These are phyloP conservation scores for Hesperia comma DNA, from an alignment of 2,888 invertebrate genomes.

Conservation along the genomic window DNA sequence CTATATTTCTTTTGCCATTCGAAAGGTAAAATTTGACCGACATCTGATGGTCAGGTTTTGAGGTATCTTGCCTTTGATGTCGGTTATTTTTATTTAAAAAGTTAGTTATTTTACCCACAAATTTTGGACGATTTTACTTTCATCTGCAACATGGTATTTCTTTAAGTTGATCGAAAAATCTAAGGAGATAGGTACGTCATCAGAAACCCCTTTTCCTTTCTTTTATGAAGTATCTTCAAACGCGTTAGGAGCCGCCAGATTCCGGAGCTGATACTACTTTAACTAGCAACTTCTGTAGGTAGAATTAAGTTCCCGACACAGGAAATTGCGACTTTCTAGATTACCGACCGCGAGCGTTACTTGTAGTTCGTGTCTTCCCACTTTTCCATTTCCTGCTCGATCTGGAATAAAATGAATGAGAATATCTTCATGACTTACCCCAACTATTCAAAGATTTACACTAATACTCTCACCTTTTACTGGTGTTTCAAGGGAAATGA, in stretches of 20 bases:
- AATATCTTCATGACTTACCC: background rate
- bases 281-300: background rate
- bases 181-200: no score
- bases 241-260: background rate
- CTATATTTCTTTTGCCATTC: no score
- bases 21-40: no score
- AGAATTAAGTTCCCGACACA: constrained; percentile 9
- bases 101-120: no score
- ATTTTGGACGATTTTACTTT: no score
- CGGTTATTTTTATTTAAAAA: no score
- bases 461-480: background rate
- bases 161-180: no score
- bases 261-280: background rate
- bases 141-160: no score
- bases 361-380: constrained; percentile 12
- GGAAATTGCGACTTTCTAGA: constrained; percentile 16
- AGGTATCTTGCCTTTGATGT: no score
- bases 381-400: constrained; percentile 6
- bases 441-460: background rate
- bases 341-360: constrained; percentile 6
- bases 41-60: no score
- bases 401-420: constrained; percentile 8
- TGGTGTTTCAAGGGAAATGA: background rate
- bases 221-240: background rate
- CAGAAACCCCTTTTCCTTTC: no score